A percentile compares a stretch with the other conserved stretches of the same genome.
Evolutionary conservation across 2,888 invertebrate species (phyloP).

Genomic region (Helleia helle): DNA sequence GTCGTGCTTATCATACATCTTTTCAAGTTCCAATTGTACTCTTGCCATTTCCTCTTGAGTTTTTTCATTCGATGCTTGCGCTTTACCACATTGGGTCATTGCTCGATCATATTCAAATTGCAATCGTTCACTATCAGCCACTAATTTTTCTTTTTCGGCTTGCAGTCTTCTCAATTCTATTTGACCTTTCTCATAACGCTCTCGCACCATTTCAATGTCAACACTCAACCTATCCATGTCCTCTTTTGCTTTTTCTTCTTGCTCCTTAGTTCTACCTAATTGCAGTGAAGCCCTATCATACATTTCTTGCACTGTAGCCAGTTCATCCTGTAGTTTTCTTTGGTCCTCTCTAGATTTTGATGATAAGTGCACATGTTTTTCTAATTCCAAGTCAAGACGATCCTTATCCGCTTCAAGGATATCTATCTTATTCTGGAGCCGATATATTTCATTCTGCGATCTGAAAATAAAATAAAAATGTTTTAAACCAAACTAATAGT

Average conservation of each 20-base stretch:
- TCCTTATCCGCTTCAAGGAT: conserved; percentile 91
- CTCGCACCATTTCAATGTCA: conserved; percentile 90
- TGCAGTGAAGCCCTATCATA: conserved; percentile 91
- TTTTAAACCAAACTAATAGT: conserved; percentile 15
- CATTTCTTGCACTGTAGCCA: conserved; percentile 88
- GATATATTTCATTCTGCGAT: conserved; percentile 91
- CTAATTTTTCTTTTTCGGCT: conserved; percentile 89
- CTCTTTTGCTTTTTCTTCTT: conserved; percentile 92
- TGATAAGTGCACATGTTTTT: conserved; percentile 85
- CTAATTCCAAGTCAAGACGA: conserved; percentile 87
- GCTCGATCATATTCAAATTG: conserved; percentile 91
- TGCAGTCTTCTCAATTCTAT: conserved; percentile 87
- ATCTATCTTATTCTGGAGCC: conserved; percentile 91
- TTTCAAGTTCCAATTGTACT: conserved; percentile 90
- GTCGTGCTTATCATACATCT: conserved; percentile 93
- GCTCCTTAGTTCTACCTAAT: conserved; percentile 88
- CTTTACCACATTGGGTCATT: conserved; percentile 89
- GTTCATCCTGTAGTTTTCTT: conserved; percentile 89
- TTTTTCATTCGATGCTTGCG: conserved; percentile 89
- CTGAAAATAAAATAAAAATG: conserved; percentile 56
- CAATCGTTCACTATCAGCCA: conserved; percentile 87
- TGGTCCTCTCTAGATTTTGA: conserved; percentile 89
- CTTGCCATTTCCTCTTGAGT: conserved; percentile 92
- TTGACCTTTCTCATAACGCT: conserved; percentile 90
- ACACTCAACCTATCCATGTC: conserved; percentile 83